Conservation (phyloP, 2,797 vertebrate genomes). For the Craterocephalus amniculus region DNA sequence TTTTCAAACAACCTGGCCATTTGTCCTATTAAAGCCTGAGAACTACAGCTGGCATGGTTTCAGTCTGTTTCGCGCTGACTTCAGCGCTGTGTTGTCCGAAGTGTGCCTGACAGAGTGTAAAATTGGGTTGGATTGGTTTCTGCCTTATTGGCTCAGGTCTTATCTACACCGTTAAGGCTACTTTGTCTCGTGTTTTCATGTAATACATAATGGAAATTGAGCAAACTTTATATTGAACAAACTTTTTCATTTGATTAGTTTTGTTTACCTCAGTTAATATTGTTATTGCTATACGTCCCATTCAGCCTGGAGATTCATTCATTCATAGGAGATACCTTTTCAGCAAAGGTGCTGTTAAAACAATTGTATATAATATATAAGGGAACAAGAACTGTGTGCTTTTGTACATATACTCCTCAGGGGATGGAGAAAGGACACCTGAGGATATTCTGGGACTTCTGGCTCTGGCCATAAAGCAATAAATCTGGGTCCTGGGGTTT, state of each 20-base stretch:
- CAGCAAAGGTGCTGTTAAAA: background rate
- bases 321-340: background rate
- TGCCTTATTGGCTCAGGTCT: constrained; percentile 6
- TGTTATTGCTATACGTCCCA: too few relatives aligned
- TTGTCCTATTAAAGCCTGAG: constrained; percentile 5
- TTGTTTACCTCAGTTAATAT: background rate
- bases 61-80: constrained; percentile 28
- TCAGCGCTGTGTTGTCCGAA: constrained; percentile 9
- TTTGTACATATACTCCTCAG: too few relatives aligned
- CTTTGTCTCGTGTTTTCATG: constrained; percentile 17
- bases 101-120: constrained; percentile 14
- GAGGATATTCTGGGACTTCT: too few relatives aligned
- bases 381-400: too few relatives aligned
- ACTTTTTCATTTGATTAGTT: background rate
- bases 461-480: too few relatives aligned
- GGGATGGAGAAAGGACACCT: too few relatives aligned
- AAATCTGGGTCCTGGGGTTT: too few relatives aligned
- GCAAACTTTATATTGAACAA: background rate
- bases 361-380: background rate
- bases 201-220: constrained; percentile 3
- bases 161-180: background rate
- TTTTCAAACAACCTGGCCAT: background rate
- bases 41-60: constrained; percentile 4
- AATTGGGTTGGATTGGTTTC: constrained; percentile 25
- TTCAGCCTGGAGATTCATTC: background rate